Evolutionary conservation across 2,113 vertebrate genomes (phyloP).

Genomic region (Hyla sarda): DNA sequence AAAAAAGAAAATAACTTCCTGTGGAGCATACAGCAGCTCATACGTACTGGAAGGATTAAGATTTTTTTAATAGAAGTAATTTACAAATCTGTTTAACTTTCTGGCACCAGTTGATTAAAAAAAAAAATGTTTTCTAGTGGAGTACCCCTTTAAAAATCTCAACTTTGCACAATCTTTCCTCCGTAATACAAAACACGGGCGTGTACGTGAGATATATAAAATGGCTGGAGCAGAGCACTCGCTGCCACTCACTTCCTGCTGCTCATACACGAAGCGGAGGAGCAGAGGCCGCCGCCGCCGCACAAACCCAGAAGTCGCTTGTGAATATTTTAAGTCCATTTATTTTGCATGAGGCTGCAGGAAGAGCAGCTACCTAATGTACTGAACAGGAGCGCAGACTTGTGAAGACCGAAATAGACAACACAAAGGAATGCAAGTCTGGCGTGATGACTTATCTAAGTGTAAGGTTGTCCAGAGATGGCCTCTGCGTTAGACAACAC

Average conservation of each 20-base stretch:
- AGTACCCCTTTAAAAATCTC: background rate
- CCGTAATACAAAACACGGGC: background rate
- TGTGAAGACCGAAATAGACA: background rate
- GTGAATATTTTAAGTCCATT: conserved; percentile 24
- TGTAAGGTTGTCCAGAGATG: background rate
- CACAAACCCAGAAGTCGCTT: conserved; percentile 6
- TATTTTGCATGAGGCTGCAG: conserved; percentile 30
- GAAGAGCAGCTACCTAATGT: conserved; percentile 51
- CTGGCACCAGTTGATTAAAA: too few species aligned
- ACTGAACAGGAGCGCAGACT: background rate
- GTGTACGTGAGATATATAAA: background rate
- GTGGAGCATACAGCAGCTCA: too few species aligned
- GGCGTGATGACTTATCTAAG: background rate
- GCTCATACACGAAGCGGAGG: background rate
- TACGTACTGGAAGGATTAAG: too few species aligned
- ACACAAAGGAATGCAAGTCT: background rate
- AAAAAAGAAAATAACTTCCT: too few species aligned
- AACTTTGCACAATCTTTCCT: conserved; percentile 10
- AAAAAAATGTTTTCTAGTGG: too few species aligned
- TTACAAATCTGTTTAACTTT: too few species aligned
- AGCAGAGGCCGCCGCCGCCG: background rate
- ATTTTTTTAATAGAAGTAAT: too few species aligned
- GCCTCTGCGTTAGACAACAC: background rate
- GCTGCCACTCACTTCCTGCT: background rate
- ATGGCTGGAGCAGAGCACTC: too few species aligned